Base-by-base conservation (phyloP, 1,140 invertebrate genomes). In the Lerema accius region DNA sequence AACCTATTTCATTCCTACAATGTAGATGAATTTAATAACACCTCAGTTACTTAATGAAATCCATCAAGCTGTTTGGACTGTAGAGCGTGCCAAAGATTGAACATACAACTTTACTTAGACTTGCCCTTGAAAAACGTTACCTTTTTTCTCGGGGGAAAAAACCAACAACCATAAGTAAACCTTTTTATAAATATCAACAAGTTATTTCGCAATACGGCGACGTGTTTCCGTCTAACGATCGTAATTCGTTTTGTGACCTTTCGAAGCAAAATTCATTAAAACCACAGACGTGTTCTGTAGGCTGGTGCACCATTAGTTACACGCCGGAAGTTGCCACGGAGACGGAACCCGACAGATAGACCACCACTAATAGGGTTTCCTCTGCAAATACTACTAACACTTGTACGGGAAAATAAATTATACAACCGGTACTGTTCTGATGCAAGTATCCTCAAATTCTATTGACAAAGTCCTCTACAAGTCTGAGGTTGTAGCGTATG, bases 151-250 rank as follows among this genome's bases (percentile, higher is more conserved):
- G n/a, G n/a, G n/a, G n/a, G n/a, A n/a, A n/a, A n/a, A n/a, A n/a
- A n/a, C n/a, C n/a, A n/a, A n/a, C n/a, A n/a, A n/a, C n/a, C n/a
- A n/a, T n/a, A n/a, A n/a, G n/a, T n/a, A n/a, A n/a, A n/a, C n/a
- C n/a, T n/a, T n/a, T 23, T 23, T 23, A 23, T 23, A 23, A 45
- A 32, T 9, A 56, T 43, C 45, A 17, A 39, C 14, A 56, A 14
- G 45, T 19, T 9, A 56, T 56, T 56, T 45, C 4, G 39, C 53
- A 45, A 56, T 40, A 40, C 43, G 53, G 32, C n/a, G n/a, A n/a
- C n/a, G n/a, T n/a, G n/a, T n/a, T 56, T 56, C 45, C 32, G 43
- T 56, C 40, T 56, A 56, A 56, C 13, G 53, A 56, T 56, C 39
- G 42, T 45, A 56, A 56, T 56, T 56, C 23, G 42, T 56, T 45